Percentiles rank a stretch among this genome's conserved stretches.
Conservation (phyloP, 2,797 vertebrate species). For the Bovichtus diacanthus region DNA sequence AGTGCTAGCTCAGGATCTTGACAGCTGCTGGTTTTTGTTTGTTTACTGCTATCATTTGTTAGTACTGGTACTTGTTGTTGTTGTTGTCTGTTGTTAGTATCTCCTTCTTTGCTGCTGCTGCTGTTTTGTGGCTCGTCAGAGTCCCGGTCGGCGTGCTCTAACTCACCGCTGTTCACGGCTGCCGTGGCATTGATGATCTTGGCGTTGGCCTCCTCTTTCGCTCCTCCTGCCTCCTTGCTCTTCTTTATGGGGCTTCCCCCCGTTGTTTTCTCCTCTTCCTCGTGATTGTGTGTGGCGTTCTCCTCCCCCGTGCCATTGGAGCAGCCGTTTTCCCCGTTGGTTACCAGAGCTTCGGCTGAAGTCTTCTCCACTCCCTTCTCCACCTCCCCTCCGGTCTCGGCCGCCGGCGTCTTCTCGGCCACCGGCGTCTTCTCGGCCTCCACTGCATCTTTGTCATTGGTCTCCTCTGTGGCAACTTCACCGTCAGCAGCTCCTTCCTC, state of each 20-base stretch:
- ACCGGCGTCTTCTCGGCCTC: constrained; percentile 14
- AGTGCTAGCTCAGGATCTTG: constrained; percentile 43
- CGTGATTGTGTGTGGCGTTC: constrained; percentile 79
- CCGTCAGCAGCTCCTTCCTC: constrained; percentile 66
- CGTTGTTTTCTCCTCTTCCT: constrained; percentile 71
- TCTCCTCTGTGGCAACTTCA: constrained; percentile 66
- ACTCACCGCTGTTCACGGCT: constrained; percentile 87
- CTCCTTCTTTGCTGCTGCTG: constrained; percentile 63
- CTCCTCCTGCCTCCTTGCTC: constrained; percentile 75
- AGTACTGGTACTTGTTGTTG: constrained; percentile 29
- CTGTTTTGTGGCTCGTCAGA: constrained; percentile 51
- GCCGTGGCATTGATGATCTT: constrained; percentile 82
- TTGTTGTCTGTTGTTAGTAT: constrained; percentile 54
- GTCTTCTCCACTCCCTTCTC: constrained; percentile 49
- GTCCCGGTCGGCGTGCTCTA: constrained; percentile 64
- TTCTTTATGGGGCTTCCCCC: constrained; percentile 78
- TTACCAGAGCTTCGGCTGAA: constrained; percentile 64
- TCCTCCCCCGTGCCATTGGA: constrained; percentile 79
- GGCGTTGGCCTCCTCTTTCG: constrained; percentile 81
- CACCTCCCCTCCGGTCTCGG: constrained; percentile 18
- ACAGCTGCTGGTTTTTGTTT: not conserved
- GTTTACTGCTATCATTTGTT: constrained; percentile 36
- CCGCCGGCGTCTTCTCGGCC: constrained; percentile 25
- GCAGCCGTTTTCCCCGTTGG: constrained; percentile 85
- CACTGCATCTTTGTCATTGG: constrained; percentile 55